A percentile compares a stretch with the other conserved stretches of the same genome.
Evolutionary conservation across 2,797 vertebrate species (phyloP).

Genomic region (Microctenopoma lineatum): DNA sequence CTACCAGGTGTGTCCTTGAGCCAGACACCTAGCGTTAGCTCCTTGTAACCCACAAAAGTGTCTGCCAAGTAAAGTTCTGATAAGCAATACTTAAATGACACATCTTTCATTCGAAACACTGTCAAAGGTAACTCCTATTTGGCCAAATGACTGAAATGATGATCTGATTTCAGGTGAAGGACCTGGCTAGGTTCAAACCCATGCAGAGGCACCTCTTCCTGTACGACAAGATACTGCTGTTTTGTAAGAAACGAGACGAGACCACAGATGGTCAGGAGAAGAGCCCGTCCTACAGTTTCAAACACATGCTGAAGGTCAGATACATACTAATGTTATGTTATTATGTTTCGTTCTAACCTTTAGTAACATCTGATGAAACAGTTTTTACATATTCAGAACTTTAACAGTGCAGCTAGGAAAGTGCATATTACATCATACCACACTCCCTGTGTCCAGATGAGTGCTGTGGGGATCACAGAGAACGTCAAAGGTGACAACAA

Average conservation of each 20-base stretch:
- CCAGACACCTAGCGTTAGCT: no score
- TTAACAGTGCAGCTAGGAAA: no score
- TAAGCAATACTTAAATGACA: no score
- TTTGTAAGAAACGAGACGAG: constrained; percentile 94
- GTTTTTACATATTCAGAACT: no score
- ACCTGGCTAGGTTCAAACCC: constrained; percentile 94
- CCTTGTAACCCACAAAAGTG: no score
- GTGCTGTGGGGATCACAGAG: constrained; percentile 93
- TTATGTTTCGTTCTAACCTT: no score
- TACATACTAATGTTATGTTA: no score
- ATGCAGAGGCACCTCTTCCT: constrained; percentile 97
- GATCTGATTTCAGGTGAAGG: constrained; percentile 85
- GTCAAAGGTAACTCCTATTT: no score
- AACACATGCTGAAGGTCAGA: constrained; percentile 92
- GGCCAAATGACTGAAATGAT: neutral
- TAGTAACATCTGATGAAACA: no score
- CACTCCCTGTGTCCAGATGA: constrained; percentile 84
- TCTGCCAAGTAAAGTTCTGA: no score
- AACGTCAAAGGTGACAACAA: constrained; percentile 92
- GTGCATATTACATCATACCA: neutral
- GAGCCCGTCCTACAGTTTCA: constrained; percentile 93
- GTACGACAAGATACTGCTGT: constrained; percentile 91
- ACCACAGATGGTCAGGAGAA: constrained; percentile 89
- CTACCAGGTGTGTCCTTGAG: no score
- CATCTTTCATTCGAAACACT: no score